These are phyloP conservation scores for Pollenia amentaria DNA, from an alignment of 2,888 invertebrate species.

Conservation along the genomic window DNA sequence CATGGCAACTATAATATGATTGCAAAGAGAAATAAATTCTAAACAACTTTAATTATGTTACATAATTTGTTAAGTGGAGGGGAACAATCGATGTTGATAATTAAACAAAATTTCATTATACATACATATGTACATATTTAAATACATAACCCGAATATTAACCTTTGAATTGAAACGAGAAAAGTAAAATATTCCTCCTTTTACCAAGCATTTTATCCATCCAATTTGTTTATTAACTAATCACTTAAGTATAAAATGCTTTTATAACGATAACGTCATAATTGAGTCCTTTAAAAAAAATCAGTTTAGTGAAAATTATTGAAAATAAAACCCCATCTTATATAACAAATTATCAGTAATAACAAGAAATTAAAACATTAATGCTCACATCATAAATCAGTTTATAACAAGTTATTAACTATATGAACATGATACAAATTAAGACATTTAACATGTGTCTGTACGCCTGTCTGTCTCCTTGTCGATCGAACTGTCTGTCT, in stretches of 20 bases:
- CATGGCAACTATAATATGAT: too few species aligned
- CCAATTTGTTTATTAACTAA: not conserved
- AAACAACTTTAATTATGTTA: too few species aligned
- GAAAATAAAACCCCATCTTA: slow-evolving; percentile 33
- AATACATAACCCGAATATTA: too few species aligned
- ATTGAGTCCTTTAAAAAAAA: slow-evolving; percentile 15
- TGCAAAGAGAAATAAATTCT: too few species aligned
- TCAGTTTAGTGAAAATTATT: slow-evolving; percentile 8
- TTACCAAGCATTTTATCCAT: not conserved
- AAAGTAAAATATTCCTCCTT: too few species aligned
- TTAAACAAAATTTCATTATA: too few species aligned
- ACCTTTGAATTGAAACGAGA: too few species aligned
- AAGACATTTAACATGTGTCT: slow-evolving; percentile 68
- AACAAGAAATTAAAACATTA: slow-evolving; percentile 66
- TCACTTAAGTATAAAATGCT: not conserved
- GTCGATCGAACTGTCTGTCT: slow-evolving; percentile 32
- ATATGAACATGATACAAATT: slow-evolving; percentile 67
- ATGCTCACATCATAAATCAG: slow-evolving; percentile 71
- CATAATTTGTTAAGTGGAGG: too few species aligned
- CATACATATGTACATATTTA: too few species aligned
- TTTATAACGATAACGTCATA: not conserved
- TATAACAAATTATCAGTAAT: slow-evolving; percentile 67
- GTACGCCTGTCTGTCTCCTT: slow-evolving; percentile 28
- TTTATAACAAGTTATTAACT: slow-evolving; percentile 67
- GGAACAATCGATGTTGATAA: too few species aligned